Conservation (phyloP, 2,113 vertebrate species). For the Elanoides forficatus region DNA sequence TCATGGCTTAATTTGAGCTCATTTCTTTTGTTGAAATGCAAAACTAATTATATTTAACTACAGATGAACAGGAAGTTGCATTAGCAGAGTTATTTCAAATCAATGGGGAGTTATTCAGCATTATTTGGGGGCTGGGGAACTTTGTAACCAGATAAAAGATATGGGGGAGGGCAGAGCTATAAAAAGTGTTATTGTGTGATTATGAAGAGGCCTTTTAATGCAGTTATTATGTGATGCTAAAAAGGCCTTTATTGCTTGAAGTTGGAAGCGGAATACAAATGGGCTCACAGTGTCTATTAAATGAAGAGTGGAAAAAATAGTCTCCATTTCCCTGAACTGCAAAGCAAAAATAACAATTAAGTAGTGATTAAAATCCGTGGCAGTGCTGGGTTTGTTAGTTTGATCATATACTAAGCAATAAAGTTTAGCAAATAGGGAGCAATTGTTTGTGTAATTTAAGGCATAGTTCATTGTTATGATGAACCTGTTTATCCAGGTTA, state of each 20-base stretch:
- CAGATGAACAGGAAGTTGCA: constrained; percentile 51
- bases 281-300: constrained; percentile 27
- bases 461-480: neutral
- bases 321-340: neutral
- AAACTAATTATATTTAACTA: constrained; percentile 68
- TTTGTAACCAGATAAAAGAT: constrained; percentile 39
- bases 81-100: constrained; percentile 47
- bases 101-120: constrained; percentile 58
- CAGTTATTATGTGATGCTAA: constrained; percentile 63
- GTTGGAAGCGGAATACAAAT: constrained; percentile 61
- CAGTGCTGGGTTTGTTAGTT: neutral
- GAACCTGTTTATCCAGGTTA: neutral
- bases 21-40: constrained; percentile 64
- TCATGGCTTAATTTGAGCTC: constrained; percentile 38
- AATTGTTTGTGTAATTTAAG: neutral
- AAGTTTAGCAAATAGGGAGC: neutral
- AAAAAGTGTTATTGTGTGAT: constrained; percentile 59
- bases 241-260: constrained; percentile 61
- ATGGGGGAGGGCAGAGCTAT: constrained; percentile 33
- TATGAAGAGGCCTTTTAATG: constrained; percentile 63
- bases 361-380: neutral
- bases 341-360: constrained; percentile 35
- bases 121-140: constrained; percentile 21
- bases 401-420: neutral
- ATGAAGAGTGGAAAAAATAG: constrained; percentile 37